Conservation (phyloP, 2,888 invertebrate species). For the Cenopis cana region DNA sequence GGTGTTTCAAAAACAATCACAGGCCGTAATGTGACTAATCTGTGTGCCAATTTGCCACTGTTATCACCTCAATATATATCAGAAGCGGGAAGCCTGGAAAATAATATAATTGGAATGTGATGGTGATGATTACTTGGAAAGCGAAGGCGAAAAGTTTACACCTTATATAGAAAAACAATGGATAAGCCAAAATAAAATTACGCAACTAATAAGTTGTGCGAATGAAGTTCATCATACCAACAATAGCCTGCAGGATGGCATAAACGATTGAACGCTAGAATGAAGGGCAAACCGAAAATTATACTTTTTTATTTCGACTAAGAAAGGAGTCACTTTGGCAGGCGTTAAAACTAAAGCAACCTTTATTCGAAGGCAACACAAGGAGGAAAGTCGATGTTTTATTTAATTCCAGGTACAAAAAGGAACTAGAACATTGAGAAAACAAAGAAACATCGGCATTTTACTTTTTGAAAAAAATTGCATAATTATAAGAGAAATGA, state of each 20-base stretch:
- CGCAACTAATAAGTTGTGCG: conserved; percentile 5
- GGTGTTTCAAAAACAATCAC: conserved; percentile 20
- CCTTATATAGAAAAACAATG: conserved; percentile 18
- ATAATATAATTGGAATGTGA: conserved; percentile 17
- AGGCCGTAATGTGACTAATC: conserved; percentile 19
- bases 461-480: too few relatives aligned
- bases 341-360: not conserved
- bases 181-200: not conserved
- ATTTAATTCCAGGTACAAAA: too few relatives aligned
- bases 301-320: too few relatives aligned
- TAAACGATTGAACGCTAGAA: conserved; percentile 33
- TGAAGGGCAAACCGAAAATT: conserved; percentile 23
- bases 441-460: too few relatives aligned
- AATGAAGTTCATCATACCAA: conserved; percentile 18
- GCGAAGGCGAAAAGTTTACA: conserved; percentile 4
- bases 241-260: conserved; percentile 27
- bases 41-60: conserved; percentile 29
- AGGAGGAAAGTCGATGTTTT: not conserved
- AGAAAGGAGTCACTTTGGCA: not conserved
- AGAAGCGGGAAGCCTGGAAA: conserved; percentile 39
- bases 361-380: not conserved
- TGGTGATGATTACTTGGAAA: not conserved
- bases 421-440: too few relatives aligned
- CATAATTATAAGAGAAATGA: too few relatives aligned
- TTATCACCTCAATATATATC: conserved; percentile 23